Conservation (phyloP, 2,797 vertebrate species). For the Sebastes aleutianus region DNA sequence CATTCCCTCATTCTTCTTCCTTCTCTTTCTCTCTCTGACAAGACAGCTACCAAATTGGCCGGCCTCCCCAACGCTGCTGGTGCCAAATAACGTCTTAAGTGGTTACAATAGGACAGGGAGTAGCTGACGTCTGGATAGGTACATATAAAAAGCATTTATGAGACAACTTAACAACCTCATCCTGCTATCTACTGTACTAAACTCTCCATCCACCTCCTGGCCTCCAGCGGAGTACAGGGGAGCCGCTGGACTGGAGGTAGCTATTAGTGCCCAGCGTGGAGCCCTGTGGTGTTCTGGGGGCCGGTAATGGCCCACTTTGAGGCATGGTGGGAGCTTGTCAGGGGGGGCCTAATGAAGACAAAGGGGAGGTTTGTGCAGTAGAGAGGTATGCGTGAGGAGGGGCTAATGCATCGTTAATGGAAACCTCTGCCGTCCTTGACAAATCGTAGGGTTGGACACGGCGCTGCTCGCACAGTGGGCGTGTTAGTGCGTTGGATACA, state of each 20-base stretch:
- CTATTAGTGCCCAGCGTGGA: constrained; percentile 32
- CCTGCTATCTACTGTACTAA: constrained; percentile 5
- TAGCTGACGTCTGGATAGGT: background rate
- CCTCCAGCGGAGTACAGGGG: constrained; percentile 1
- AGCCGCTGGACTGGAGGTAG: constrained; percentile 1
- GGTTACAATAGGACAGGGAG: constrained; percentile 22
- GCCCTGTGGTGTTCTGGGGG: constrained; percentile 16
- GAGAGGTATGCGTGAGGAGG: constrained; percentile 3
- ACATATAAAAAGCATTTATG: constrained; percentile 43
- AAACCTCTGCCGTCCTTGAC: constrained; percentile 47
- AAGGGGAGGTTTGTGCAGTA: constrained; percentile 28
- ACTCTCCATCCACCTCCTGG: constrained; percentile 25
- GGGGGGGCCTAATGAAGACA: constrained; percentile 54
- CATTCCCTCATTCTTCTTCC: background rate
- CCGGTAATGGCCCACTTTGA: constrained; percentile 54
- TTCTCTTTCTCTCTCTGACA: background rate
- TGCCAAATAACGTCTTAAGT: constrained; percentile 37
- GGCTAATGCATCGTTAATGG: constrained; percentile 37
- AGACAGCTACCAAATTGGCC: constrained; percentile 3
- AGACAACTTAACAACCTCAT: constrained; percentile 38
- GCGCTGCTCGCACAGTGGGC: background rate
- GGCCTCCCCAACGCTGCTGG: background rate
- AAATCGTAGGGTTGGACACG: background rate
- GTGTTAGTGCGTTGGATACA: background rate
- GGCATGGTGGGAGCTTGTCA: constrained; percentile 51